phyloP scores from a whole-genome alignment of 2,888 invertebrate genomes.

The Ophion slaviceki region DNA sequence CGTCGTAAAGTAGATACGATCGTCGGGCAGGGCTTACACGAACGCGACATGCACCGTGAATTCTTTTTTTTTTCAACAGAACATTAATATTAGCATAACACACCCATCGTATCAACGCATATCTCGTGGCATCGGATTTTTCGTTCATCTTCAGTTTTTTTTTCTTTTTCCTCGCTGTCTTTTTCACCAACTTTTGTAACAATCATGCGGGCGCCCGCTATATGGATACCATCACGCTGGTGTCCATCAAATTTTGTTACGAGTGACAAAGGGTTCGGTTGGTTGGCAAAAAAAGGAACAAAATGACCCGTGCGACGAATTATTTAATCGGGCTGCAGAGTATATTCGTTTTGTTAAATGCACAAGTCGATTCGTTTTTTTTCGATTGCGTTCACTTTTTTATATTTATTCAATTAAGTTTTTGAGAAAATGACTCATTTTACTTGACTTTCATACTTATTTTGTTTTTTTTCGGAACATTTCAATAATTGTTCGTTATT shows the following conservation, averaged over 20 bases:
- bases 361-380: no score
- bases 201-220: not conserved
- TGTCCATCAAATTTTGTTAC: constrained; percentile 18
- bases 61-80: constrained; percentile 39
- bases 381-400: no score
- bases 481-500: no score
- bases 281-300: not conserved
- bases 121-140: not conserved
- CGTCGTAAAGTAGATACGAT: constrained; percentile 25
- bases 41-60: constrained; percentile 34
- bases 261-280: not conserved
- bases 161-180: not conserved
- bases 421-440: no score
- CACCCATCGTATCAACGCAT: constrained; percentile 29
- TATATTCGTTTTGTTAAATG: no score
- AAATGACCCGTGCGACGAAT: not conserved
- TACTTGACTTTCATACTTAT: no score
- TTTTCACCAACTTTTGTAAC: not conserved
- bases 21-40: constrained; percentile 7
- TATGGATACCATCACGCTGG: not conserved
- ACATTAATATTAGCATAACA: constrained; percentile 56
- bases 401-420: no score
- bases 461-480: no score
- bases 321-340: not conserved
- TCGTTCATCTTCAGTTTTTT: not conserved